A percentile compares a stretch with the other conserved stretches of the same genome.
Conservation (phyloP, 2,113 vertebrate genomes). For the Sinosuthora webbiana region DNA sequence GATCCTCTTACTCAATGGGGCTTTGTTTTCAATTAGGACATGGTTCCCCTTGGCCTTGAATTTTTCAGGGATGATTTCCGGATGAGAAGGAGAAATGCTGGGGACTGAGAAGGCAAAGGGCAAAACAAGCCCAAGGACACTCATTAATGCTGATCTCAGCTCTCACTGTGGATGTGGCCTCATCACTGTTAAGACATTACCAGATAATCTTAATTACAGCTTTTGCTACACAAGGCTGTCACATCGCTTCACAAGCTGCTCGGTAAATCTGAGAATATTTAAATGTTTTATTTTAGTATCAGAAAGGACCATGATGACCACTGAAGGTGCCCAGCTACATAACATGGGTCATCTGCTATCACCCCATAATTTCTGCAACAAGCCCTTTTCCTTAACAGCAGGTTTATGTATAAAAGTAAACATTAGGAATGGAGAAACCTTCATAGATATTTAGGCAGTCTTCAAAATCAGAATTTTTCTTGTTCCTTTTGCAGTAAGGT, state of each 20-base stretch:
- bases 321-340: accelerated
- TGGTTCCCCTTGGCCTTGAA: neutral
- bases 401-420: neutral
- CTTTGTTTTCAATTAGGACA: conserved; percentile 36
- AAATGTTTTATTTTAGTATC: neutral
- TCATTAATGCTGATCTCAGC: neutral
- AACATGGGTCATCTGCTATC: neutral
- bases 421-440: neutral
- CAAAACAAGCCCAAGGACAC: neutral
- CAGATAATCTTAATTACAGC: neutral
- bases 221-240: neutral
- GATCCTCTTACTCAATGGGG: neutral
- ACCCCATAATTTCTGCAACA: neutral
- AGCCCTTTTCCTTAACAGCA: neutral
- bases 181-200: neutral
- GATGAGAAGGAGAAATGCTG: neutral
- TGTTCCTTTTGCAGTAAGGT: neutral
- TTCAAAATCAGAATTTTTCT: neutral
- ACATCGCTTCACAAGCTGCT: accelerated
- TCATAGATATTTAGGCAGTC: neutral
- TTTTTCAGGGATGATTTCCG: neutral
- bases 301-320: neutral
- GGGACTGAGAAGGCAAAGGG: neutral
- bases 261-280: neutral
- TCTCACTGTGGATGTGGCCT: accelerated